phyloP scores from a whole-genome alignment of 2,888 invertebrate species.

The Yponomeuta malinellus region DNA sequence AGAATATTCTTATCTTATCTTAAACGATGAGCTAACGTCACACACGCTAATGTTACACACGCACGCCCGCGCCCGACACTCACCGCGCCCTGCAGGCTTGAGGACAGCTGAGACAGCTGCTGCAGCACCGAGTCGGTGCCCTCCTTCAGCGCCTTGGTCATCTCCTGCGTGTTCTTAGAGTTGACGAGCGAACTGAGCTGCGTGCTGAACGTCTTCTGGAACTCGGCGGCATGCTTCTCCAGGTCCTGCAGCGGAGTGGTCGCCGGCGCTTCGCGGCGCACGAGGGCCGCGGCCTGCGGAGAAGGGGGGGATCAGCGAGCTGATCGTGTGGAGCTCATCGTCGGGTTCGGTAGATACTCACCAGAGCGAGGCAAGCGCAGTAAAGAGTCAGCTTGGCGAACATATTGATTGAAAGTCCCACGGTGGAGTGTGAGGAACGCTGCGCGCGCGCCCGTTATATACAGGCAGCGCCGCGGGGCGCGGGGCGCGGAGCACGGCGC shows the following conservation, averaged over 20 bases:
- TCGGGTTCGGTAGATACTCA: slow-evolving; percentile 35
- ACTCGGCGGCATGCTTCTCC: slow-evolving; percentile 48
- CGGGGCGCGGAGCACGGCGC: slow-evolving; percentile 13
- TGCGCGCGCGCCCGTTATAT: slow-evolving; percentile 30
- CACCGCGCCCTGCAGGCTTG: slow-evolving; percentile 47
- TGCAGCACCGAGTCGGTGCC: slow-evolving; percentile 47
- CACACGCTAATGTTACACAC: too few species aligned
- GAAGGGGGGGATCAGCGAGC: not conserved
- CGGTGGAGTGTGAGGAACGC: slow-evolving; percentile 34
- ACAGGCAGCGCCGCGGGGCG: slow-evolving; percentile 16
- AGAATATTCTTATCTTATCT: too few species aligned
- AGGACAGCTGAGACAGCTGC: slow-evolving; percentile 43
- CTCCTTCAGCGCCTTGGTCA: slow-evolving; percentile 54
- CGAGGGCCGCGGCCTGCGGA: slow-evolving; percentile 20
- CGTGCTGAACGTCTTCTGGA: slow-evolving; percentile 50
- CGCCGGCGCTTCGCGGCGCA: slow-evolving; percentile 48
- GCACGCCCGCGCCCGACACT: slow-evolving; percentile 27
- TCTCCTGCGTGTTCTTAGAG: slow-evolving; percentile 55
- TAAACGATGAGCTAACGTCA: too few species aligned
- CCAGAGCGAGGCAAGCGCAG: slow-evolving; percentile 53
- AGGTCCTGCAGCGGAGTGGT: slow-evolving; percentile 38
- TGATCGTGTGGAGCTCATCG: too few species aligned
- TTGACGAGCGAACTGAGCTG: slow-evolving; percentile 40
- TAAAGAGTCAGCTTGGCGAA: slow-evolving; percentile 41
- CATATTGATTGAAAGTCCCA: slow-evolving; percentile 32